These are phyloP conservation scores for Misgurnus mizolepis DNA, from an alignment of 2,113 vertebrate species.

Conservation along the genomic window DNA sequence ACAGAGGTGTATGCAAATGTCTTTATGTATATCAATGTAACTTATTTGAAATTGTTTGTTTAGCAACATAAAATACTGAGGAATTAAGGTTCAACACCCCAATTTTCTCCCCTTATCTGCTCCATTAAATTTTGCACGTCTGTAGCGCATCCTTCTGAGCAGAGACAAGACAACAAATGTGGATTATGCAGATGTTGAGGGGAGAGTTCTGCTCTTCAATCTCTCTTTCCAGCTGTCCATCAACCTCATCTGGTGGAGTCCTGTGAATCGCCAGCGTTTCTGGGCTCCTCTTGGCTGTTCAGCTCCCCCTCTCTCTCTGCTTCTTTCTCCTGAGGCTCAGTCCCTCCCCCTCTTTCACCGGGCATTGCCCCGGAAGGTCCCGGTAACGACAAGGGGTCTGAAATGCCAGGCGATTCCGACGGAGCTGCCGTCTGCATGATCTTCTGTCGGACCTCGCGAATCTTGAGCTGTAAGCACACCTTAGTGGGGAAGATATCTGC, in stretches of 20 bases:
- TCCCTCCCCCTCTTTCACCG: conserved; percentile 60
- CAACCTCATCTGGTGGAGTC: conserved; percentile 78
- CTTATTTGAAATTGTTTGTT: conserved; percentile 7
- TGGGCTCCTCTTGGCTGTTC: conserved; percentile 64
- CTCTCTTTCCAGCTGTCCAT: conserved; percentile 18
- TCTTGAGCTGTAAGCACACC: conserved; percentile 91
- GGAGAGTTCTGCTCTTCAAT: conserved; percentile 37
- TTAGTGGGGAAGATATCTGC: conserved; percentile 92
- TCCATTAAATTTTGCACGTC: conserved; percentile 8
- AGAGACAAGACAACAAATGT: conserved; percentile 27
- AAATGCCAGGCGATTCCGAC: conserved; percentile 67
- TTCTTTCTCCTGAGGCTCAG: conserved; percentile 71
- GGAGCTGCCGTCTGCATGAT: conserved; percentile 92
- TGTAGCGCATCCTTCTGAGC: not conserved
- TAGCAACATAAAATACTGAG: conserved; percentile 44
- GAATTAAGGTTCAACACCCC: conserved; percentile 22
- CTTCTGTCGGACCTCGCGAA: conserved; percentile 92
- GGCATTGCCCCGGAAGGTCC: conserved; percentile 68
- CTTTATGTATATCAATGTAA: conserved; percentile 50
- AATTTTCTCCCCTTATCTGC: not conserved
- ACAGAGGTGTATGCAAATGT: conserved; percentile 34
- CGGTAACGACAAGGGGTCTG: conserved; percentile 61
- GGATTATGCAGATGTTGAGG: conserved; percentile 37
- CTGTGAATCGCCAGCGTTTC: conserved; percentile 62
- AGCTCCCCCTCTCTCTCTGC: conserved; percentile 64